phyloP scores from a whole-genome alignment of 2,888 invertebrate species.

The Parelbella ahira region DNA sequence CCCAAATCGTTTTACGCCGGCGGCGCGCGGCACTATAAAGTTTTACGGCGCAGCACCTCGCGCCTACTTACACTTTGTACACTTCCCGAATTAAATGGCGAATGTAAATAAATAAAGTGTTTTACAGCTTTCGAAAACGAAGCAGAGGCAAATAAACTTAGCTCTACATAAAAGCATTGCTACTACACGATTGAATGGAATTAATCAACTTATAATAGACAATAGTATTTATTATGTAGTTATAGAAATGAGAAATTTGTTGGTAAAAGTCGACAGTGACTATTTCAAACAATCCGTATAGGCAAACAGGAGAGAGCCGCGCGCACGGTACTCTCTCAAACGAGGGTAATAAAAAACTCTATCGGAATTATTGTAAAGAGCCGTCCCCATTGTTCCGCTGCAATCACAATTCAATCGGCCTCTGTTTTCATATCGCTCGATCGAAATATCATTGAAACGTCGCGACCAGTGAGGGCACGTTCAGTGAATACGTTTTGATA shows the following conservation, averaged over 20 bases:
- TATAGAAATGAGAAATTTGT: no score
- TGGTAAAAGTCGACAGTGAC: no score
- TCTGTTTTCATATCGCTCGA: constrained; percentile 56
- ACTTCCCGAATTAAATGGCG: not conserved
- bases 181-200: no score
- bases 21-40: not conserved
- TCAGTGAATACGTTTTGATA: not conserved
- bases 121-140: no score
- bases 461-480: constrained; percentile 42
- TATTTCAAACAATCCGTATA: no score
- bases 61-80: not conserved
- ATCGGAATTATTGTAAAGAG: constrained; percentile 30
- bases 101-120: not conserved
- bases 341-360: constrained; percentile 20
- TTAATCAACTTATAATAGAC: no score
- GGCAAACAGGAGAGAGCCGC: no score
- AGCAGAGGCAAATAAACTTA: no score
- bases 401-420: constrained; percentile 61
- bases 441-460: constrained; percentile 60
- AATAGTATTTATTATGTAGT: no score
- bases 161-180: no score
- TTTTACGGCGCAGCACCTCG: not conserved
- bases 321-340: no score
- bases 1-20: not conserved
- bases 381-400: constrained; percentile 41